phyloP scores from a whole-genome alignment of 2,797 vertebrate species.

The Rhinella marina region DNA sequence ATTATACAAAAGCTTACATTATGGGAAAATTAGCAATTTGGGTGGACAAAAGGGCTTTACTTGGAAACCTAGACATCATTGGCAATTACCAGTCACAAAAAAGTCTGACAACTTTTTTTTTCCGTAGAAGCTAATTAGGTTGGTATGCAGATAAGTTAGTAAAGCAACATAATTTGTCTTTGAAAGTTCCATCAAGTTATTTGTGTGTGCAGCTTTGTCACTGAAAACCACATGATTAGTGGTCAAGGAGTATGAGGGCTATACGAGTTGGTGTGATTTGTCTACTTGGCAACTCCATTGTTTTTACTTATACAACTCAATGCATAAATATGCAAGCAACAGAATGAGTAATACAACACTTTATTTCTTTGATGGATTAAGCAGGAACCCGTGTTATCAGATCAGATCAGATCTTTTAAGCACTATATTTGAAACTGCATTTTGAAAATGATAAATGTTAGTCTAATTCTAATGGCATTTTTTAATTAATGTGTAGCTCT shows the following conservation, averaged over 20 bases:
- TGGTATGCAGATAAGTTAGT: conserved; percentile 27
- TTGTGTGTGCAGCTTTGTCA: background rate
- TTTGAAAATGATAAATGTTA: background rate
- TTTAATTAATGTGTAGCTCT: background rate
- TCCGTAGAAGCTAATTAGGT: conserved; percentile 7
- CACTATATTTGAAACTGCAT: background rate
- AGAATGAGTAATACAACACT: background rate
- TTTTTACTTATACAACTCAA: background rate
- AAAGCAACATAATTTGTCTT: conserved; percentile 13
- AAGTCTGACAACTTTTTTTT: conserved; percentile 27
- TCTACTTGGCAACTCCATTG: conserved; percentile 1
- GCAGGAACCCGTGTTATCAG: background rate
- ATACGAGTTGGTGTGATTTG: background rate
- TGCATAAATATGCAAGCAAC: background rate
- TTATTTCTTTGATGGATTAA: background rate
- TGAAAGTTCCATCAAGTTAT: conserved; percentile 9
- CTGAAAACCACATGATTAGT: background rate
- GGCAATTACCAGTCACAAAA: conserved; percentile 30
- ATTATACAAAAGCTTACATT: conserved; percentile 23
- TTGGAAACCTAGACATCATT: conserved; percentile 22
- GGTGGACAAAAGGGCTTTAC: conserved; percentile 14
- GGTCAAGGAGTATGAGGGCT: background rate
- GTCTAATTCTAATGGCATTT: background rate
- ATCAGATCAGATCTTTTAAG: too few relatives aligned
- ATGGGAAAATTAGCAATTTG: conserved; percentile 28